Percentiles rank a stretch among this genome's conserved stretches.
Evolutionary conservation across 2,888 invertebrate genomes (phyloP).

Genomic region (Toxonevra muliebris): DNA sequence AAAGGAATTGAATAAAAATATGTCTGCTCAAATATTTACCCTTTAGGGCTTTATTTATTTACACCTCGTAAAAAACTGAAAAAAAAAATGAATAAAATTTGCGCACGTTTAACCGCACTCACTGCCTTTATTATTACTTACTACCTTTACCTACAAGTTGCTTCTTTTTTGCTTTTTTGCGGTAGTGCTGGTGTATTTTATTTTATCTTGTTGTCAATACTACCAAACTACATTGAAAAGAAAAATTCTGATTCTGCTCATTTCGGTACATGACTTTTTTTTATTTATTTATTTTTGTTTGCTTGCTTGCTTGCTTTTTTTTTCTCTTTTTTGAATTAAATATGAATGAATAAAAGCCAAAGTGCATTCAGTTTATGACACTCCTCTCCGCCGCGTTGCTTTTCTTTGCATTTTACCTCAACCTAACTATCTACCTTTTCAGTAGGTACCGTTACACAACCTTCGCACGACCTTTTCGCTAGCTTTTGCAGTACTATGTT

Average conservation of each 20-base stretch:
- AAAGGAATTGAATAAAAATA: not conserved
- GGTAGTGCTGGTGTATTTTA: no score
- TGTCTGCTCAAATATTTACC: slow-evolving; percentile 9
- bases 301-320: no score
- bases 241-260: no score
- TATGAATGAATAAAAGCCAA: slow-evolving; percentile 57
- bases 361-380: slow-evolving; percentile 51
- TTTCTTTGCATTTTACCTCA: no score
- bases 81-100: not conserved
- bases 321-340: slow-evolving; percentile 43
- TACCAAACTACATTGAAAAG: slow-evolving; percentile 36
- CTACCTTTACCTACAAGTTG: not conserved
- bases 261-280: no score
- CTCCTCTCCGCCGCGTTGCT: not conserved
- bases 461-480: not conserved
- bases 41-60: not conserved
- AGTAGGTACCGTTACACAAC: not conserved
- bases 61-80: not conserved
- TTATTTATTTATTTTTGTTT: no score
- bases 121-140: not conserved
- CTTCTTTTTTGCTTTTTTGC: no score
- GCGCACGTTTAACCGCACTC: not conserved
- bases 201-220: not conserved
- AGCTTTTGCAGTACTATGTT: not conserved
- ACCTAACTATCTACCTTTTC: no score